Base-by-base conservation (phyloP, 2,797 vertebrate species). In the Chelonia mydas region DNA sequence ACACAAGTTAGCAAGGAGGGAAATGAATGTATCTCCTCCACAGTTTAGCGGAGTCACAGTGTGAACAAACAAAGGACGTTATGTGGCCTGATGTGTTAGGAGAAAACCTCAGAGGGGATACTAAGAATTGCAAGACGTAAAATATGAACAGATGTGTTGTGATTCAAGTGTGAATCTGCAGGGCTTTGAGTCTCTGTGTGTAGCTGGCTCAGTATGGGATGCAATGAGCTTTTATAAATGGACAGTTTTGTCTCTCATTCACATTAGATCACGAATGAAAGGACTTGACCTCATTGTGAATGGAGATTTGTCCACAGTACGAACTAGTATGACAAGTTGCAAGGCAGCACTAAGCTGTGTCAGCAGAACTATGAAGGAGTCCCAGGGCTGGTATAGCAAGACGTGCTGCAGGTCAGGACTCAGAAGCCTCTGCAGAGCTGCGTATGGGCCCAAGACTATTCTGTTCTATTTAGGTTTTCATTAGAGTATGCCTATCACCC, bases 11-110 rank as follows among this genome's bases (percentile, higher is more conserved):
- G 31, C 0, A 3, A n/a, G 72, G 74, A 49, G 50, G 81, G 84
- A 87, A 95, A 83, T 92, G 94, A 54, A 11, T 92, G 95, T 59
- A 83, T 96, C 94, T 90, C 92, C 92, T 87, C 87, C 85, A 17
- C 41, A 15, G 59, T 86, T 13, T 37, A 59, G 79, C 3, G 10
- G 72, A 90, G 33, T n/a, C 6, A 1, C 12, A 68, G 90, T 72
- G 2, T 50, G 92, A 96, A 86, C 86, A 83, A 90, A 91, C 57
- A 41, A 45, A 68, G 72, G 17, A 45, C 83, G 92, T 90, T 87
- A 86, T 96, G 94, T 92, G 87, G 87, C 89, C 95, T 92, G 54
- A 53, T 1, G 3, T 5, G 83, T 3, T 90, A 41, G 2, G 87
- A 94, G 76, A 85, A 85, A 91, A 45, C 78, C 91, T 81, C 88